Conservation (phyloP, 2,888 invertebrate genomes). For the Drosophila multiciliata region DNA sequence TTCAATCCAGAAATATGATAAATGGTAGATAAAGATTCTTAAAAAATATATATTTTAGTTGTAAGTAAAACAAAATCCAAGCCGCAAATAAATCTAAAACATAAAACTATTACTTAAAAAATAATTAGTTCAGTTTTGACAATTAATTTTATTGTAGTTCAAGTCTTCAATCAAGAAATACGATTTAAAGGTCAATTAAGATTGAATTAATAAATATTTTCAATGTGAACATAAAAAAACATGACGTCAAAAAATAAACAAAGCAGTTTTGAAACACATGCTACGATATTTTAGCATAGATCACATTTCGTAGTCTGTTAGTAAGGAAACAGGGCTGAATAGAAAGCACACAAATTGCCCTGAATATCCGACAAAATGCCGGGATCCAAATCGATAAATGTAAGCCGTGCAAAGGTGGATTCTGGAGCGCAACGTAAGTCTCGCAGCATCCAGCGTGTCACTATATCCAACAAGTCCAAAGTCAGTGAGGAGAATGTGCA, state of each 20-base stretch:
- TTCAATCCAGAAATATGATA: too few relatives aligned
- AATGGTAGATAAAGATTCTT: too few relatives aligned
- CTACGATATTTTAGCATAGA: conserved; percentile 6
- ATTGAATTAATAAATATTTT: background rate
- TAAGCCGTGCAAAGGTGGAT: background rate
- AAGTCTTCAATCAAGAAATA: background rate
- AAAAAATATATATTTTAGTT: too few relatives aligned
- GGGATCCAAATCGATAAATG: conserved; percentile 2
- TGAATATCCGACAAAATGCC: conserved; percentile 26
- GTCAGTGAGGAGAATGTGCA: background rate
- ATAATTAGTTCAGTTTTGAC: too few relatives aligned
- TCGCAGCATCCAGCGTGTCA: background rate
- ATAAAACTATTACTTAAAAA: too few relatives aligned
- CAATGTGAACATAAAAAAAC: background rate
- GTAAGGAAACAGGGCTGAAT: background rate
- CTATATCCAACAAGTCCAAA: background rate
- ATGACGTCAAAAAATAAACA: background rate
- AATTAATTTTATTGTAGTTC: background rate
- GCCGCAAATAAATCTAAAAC: too few relatives aligned
- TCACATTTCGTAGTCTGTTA: background rate
- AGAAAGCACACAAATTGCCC: background rate
- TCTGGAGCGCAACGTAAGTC: conserved; percentile 2
- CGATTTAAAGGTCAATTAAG: background rate
- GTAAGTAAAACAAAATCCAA: too few relatives aligned
- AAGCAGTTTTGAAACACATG: background rate